These are phyloP conservation scores for roundworm (Caenorhabditis elegans) DNA, from an alignment of 1,140 invertebrate genomes.

Conservation along the genomic window DNA sequence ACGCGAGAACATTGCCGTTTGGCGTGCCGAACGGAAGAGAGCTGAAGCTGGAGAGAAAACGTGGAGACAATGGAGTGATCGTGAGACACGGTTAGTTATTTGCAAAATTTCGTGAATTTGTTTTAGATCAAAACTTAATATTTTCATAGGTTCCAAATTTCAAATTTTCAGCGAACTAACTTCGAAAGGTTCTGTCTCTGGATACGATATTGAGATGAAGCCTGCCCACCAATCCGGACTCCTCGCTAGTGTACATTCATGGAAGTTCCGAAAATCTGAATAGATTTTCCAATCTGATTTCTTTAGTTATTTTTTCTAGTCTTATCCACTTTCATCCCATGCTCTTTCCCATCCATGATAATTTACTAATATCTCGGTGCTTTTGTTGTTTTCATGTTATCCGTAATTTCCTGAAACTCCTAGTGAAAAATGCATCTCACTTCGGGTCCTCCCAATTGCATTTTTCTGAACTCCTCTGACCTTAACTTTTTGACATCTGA, in stretches of 20 bases:
- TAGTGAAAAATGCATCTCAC: no score
- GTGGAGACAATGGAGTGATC: slow-evolving; percentile 26
- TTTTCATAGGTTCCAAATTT: no score
- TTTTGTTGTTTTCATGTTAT: no score
- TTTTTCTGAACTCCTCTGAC: neutral
- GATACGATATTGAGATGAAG: slow-evolving; percentile 28
- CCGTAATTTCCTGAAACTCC: no score
- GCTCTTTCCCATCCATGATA: neutral
- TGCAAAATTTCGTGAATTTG: no score
- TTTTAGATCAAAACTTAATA: no score
- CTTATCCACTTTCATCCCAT: neutral
- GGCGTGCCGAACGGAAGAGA: slow-evolving; percentile 21
- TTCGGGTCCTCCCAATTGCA: neutral
- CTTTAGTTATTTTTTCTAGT: neutral
- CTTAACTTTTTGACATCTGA: neutral
- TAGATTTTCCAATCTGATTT: neutral
- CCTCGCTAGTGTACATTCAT: neutral
- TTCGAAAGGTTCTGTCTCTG: slow-evolving; percentile 34
- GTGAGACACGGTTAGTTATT: neutral
- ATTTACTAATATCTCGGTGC: neutral
- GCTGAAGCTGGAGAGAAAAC: slow-evolving; percentile 20
- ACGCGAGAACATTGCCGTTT: neutral
- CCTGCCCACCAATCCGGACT: neutral
- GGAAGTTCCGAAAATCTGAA: slow-evolving; percentile 12
- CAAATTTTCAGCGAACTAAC: neutral